These are phyloP conservation scores for Dendrocincla tyrannina DNA, from an alignment of 2,797 vertebrate species.

Conservation along the genomic window DNA sequence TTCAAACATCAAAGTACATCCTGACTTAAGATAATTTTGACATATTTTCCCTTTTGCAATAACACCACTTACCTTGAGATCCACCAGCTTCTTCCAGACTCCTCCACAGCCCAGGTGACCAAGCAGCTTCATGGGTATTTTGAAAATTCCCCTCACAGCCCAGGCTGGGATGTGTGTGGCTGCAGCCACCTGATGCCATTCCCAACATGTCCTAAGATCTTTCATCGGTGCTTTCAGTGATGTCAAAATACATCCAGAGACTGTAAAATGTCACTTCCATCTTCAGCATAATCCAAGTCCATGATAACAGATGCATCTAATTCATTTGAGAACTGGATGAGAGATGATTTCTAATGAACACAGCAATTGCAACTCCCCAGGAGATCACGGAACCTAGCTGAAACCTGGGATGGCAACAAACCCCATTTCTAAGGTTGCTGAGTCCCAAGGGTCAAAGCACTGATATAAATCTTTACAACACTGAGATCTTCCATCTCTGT, in stretches of 20 bases:
- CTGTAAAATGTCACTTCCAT: neutral
- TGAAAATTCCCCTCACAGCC: neutral
- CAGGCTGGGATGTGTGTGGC: too few species aligned
- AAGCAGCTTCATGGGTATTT: fast-evolving
- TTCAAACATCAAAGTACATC: neutral
- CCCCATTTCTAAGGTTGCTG: neutral
- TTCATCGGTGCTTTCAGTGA: neutral
- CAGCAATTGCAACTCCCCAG: neutral
- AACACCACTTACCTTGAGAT: neutral
- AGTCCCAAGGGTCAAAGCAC: neutral
- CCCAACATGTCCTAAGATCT: neutral
- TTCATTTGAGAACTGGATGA: neutral
- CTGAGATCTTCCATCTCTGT: neutral
- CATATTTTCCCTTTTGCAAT: neutral
- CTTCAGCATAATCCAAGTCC: neutral
- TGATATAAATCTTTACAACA: neutral
- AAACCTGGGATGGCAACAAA: neutral
- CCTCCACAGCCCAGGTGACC: neutral
- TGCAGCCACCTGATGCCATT: fast-evolving
- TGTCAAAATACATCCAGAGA: neutral
- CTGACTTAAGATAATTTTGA: neutral
- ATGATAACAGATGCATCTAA: neutral
- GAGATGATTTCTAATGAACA: neutral
- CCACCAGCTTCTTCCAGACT: neutral
- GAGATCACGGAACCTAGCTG: fast-evolving